phyloP scores from a whole-genome alignment of 2,888 invertebrate genomes.

The Odontomyia ornata region DNA sequence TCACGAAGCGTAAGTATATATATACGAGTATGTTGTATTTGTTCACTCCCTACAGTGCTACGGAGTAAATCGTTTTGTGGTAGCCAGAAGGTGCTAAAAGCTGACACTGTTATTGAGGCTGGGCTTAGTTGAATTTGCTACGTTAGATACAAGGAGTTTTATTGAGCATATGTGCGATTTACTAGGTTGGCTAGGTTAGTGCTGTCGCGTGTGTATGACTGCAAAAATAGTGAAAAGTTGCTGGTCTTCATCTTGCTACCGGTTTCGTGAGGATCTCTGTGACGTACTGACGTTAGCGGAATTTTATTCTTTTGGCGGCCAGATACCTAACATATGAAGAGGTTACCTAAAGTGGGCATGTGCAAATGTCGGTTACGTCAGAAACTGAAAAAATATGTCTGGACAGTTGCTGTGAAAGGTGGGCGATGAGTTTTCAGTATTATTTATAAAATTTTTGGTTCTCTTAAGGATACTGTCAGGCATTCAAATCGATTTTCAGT shows the following conservation, averaged over 20 bases:
- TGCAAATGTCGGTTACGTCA: background rate
- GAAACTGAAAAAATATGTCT: background rate
- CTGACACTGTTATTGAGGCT: no score
- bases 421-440: conserved; percentile 8
- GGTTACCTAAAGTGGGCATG: background rate
- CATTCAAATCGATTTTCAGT: conserved; percentile 36
- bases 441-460: conserved; percentile 27
- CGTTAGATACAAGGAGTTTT: conserved; percentile 26
- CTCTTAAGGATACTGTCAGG: conserved; percentile 38
- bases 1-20: no score
- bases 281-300: background rate
- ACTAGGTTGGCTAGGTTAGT: conserved; percentile 11
- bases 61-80: conserved; percentile 47
- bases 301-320: background rate
- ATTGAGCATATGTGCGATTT: conserved; percentile 7
- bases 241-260: conserved; percentile 32
- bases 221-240: conserved; percentile 40
- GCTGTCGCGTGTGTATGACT: conserved; percentile 4
- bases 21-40: no score
- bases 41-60: no score
- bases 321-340: background rate
- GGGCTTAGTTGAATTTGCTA: conserved; percentile 24
- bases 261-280: conserved; percentile 15
- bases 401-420: conserved; percentile 23
- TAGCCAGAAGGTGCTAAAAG: conserved; percentile 23